Conservation (phyloP, 1,140 invertebrate genomes). For the Hesperophylax magnus region DNA sequence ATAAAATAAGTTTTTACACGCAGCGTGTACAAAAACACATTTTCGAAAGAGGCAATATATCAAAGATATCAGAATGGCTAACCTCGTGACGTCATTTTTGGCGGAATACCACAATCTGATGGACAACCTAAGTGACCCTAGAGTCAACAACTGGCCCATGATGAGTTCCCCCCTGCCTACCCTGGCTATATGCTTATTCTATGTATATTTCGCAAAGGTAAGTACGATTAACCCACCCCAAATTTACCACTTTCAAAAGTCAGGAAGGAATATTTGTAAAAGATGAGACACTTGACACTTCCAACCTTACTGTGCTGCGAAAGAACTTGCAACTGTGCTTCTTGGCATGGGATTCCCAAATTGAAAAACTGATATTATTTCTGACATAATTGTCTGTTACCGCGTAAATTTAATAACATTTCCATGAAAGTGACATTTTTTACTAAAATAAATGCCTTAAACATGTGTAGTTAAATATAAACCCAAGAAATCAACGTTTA, state of each 20-base stretch:
- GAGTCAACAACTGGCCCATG: slow-evolving; percentile 86
- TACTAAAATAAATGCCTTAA: no score
- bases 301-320: not conserved
- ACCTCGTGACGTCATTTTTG: slow-evolving; percentile 63
- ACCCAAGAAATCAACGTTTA: no score
- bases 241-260: not conserved
- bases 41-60: no score
- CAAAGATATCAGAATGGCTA: slow-evolving; percentile 47
- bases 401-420: no score
- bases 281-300: not conserved
- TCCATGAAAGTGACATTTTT: no score
- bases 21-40: no score
- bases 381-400: no score
- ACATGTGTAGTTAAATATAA: no score
- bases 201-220: slow-evolving; percentile 85
- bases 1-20: no score
- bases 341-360: no score
- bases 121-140: slow-evolving; percentile 83
- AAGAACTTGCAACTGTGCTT: no score
- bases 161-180: slow-evolving; percentile 90
- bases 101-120: slow-evolving; percentile 75
- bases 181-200: slow-evolving; percentile 81
- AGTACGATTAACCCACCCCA: slow-evolving; percentile 50
- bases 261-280: not conserved
- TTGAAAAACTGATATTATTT: no score